Evolutionary conservation across 2,797 vertebrate genomes (phyloP).

Genomic region (Pipistrellus pygmaeus): DNA sequence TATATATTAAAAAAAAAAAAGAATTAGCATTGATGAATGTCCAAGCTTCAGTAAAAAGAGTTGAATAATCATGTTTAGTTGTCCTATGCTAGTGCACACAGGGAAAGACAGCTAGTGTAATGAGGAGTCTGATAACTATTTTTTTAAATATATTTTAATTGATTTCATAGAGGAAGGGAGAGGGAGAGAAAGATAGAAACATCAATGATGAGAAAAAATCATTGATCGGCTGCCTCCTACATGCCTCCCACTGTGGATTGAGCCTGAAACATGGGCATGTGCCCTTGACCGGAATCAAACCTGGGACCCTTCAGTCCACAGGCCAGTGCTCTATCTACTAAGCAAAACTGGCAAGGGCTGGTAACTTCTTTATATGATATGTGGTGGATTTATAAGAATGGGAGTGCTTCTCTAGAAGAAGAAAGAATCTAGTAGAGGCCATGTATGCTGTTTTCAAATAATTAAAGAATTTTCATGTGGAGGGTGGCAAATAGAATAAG

Average conservation of each 20-base stretch:
- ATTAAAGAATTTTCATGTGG: neutral
- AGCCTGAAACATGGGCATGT: too few species aligned
- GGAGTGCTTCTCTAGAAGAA: neutral
- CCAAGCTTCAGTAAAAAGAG: neutral
- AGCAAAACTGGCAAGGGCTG: neutral
- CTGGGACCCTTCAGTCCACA: too few species aligned
- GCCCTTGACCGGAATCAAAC: too few species aligned
- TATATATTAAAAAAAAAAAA: too few species aligned
- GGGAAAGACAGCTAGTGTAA: neutral
- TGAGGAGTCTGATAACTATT: neutral
- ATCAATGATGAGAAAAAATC: too few species aligned
- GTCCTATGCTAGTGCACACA: neutral
- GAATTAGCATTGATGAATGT: neutral
- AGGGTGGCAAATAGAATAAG: neutral
- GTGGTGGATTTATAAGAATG: neutral
- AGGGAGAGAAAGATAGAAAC: too few species aligned
- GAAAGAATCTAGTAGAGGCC: neutral
- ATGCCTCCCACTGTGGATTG: too few species aligned
- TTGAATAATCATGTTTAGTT: neutral
- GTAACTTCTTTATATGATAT: neutral
- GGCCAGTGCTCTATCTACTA: too few species aligned
- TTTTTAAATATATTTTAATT: too few species aligned
- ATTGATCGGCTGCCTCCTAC: too few species aligned
- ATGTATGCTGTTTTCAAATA: neutral
- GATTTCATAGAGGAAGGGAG: too few species aligned